These are phyloP conservation scores for Diarsia rubi DNA, from an alignment of 2,888 invertebrate genomes.

Conservation along the genomic window DNA sequence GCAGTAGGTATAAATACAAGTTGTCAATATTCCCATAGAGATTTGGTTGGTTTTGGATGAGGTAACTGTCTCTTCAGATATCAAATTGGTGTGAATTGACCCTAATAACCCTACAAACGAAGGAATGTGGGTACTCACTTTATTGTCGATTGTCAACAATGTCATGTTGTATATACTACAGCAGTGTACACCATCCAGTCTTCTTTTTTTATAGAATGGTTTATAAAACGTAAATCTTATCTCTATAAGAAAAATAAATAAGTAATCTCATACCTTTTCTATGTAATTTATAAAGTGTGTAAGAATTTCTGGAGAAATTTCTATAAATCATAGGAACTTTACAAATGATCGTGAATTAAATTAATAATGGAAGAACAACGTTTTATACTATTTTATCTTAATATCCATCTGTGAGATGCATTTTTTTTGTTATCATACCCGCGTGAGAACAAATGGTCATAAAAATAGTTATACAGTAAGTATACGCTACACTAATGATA, in stretches of 20 bases:
- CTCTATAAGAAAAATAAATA: constrained; percentile 29
- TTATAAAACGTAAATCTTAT: constrained; percentile 38
- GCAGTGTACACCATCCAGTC: neutral
- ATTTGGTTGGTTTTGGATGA: neutral
- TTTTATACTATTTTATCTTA: constrained; percentile 21
- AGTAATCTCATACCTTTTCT: constrained; percentile 22
- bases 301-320: constrained; percentile 43
- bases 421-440: constrained; percentile 1
- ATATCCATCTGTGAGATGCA: neutral
- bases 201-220: constrained; percentile 27
- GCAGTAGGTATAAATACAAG: neutral
- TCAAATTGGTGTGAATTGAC: constrained; percentile 32
- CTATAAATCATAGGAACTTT: constrained; percentile 45
- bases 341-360: constrained; percentile 39
- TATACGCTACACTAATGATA: neutral
- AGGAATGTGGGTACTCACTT: neutral
- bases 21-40: neutral
- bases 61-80: neutral
- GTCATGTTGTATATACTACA: neutral
- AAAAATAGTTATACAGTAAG: neutral
- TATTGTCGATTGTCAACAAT: constrained; percentile 8
- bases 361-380: constrained; percentile 1
- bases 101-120: constrained; percentile 7
- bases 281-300: constrained; percentile 46
- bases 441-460: constrained; percentile 25